Conservation (phyloP, 2,113 vertebrate species). For the Willisornis vidua region DNA sequence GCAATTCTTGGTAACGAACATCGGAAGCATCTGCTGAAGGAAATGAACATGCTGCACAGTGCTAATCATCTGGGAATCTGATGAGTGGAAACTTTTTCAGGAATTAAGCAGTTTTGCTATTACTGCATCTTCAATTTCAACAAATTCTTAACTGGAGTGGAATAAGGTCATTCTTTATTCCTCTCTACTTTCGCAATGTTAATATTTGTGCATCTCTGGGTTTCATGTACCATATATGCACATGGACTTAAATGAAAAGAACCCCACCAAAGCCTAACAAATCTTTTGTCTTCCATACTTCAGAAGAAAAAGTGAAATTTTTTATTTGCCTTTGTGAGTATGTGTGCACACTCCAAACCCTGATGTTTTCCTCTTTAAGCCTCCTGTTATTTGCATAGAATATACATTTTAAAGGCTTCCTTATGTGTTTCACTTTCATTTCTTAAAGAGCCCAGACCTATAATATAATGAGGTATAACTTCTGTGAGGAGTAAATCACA, state of each 20-base stretch:
- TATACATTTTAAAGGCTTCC: not conserved
- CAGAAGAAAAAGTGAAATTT: not conserved
- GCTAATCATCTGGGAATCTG: slow-evolving; percentile 28
- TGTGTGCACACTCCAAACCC: not conserved
- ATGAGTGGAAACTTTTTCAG: slow-evolving; percentile 5
- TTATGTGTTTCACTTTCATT: not conserved
- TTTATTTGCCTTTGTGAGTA: not conserved
- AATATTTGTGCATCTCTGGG: not conserved
- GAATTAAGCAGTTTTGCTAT: not conserved
- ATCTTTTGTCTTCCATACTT: not conserved
- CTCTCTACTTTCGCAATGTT: not conserved
- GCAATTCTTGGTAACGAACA: not conserved
- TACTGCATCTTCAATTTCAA: not conserved
- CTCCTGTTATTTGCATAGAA: not conserved
- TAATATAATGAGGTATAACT: not conserved
- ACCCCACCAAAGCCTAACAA: not conserved
- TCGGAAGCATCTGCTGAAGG: slow-evolving; percentile 33
- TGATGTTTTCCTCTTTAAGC: not conserved
- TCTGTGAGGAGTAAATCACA: not conserved
- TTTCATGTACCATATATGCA: not conserved
- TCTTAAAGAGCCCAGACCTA: not conserved
- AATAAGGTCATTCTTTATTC: slow-evolving; percentile 2
- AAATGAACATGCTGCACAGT: not conserved
- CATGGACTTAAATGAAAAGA: not conserved
- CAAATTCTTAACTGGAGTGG: not conserved